Evolutionary conservation across 2,113 vertebrate species (phyloP).

Genomic region (Martes martes): DNA sequence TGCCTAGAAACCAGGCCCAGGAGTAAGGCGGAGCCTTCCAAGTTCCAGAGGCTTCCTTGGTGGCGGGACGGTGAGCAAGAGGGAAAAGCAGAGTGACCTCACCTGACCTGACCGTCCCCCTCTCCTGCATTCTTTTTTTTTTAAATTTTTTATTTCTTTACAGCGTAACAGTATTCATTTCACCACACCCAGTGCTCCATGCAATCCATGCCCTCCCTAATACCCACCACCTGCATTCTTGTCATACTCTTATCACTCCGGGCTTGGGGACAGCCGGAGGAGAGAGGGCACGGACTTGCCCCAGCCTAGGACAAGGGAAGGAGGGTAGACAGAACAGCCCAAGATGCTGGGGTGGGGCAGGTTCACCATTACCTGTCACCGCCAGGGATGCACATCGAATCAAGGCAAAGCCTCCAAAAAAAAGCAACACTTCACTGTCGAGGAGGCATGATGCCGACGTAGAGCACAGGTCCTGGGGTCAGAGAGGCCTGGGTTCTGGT

Average conservation of each 20-base stretch:
- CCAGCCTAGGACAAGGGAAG: background rate
- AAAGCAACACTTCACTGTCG: background rate
- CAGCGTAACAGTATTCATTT: too few relatives aligned
- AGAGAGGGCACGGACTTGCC: too few relatives aligned
- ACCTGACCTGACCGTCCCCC: accelerated
- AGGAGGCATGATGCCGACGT: accelerated
- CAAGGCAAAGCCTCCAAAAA: background rate
- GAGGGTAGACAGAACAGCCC: background rate
- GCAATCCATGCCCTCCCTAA: too few relatives aligned
- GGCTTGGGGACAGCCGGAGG: background rate
- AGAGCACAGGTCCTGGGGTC: background rate
- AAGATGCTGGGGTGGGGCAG: accelerated
- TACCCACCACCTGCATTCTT: too few relatives aligned
- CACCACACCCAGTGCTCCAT: too few relatives aligned
- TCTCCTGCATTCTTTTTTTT: too few relatives aligned
- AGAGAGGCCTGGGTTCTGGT: background rate
- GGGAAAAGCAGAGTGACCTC: background rate
- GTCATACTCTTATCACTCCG: background rate
- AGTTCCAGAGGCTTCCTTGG: too few relatives aligned
- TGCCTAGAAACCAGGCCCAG: background rate
- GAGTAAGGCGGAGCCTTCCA: background rate
- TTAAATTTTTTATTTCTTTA: too few relatives aligned
- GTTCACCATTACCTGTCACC: accelerated
- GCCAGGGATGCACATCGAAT: accelerated
- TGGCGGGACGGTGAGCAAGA: accelerated